Base-by-base conservation (phyloP, 2,888 invertebrate species). In the Mythimna lalbum region DNA sequence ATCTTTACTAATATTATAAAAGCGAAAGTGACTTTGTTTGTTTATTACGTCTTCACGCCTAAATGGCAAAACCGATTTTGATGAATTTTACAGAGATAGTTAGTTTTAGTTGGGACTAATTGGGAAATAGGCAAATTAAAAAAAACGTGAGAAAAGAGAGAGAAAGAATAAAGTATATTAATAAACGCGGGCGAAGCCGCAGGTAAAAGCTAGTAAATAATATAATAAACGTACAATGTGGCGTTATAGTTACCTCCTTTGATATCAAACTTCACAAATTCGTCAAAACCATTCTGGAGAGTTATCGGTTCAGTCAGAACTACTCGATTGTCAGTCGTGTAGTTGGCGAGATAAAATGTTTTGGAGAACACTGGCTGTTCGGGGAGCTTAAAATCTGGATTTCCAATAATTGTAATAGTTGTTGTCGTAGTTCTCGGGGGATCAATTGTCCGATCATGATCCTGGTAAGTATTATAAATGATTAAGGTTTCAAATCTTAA, bases 361-460 rank as follows among this genome's bases (percentile, higher is more conserved):
- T 92, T 83, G 2, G 90, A 86, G 86, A 97, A 97, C 27, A 92
- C 86, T 27, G 94, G 96, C 63, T 94, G 94, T 50, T 93, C 93
- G 1, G 96, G 95, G 50, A 96, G 87, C 84, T 92, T 89, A 76
- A 93, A 93, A 52, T 90, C 86, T 19, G 89, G 81, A 80, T 95
- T 93, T 17, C 93, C 90, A 62, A 86, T 76, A 36, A 96, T 91
- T 23, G 86, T 91, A 9, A 96, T 74, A n/a, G 90, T 92, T 3
- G 91, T 90, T 19, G 67, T 83, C 4, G 83, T 85, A 19, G 92
- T 91, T 19, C 78, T 79, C 2, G 87, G 88, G 0, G 88, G 89
- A 74, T 93, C 92, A 5, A 67, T 80, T 1, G 96, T 96, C 17
- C 23, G 61, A 76, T 96, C 96, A 17, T 92, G 90, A 68, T 96